phyloP scores from a whole-genome alignment of 2,888 invertebrate species.

The Trichacis sp. region DNA sequence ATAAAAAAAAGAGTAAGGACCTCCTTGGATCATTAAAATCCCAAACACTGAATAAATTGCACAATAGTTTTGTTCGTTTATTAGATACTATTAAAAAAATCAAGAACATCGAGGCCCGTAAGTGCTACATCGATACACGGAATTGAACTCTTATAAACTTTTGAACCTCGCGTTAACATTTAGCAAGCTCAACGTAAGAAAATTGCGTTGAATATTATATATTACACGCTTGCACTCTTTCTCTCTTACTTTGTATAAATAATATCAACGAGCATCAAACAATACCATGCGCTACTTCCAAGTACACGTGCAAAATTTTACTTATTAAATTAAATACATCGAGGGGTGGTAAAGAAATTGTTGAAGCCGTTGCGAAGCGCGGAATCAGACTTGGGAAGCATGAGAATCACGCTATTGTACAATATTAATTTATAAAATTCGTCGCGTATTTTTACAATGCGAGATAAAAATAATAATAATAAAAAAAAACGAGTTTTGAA shows the following conservation, averaged over 20 bases:
- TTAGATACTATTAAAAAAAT: constrained; percentile 6
- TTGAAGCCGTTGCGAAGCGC: no score
- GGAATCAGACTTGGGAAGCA: neutral
- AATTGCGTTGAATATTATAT: constrained; percentile 49
- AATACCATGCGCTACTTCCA: neutral
- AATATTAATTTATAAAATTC: neutral
- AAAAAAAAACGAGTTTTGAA: neutral
- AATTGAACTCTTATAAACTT: constrained; percentile 20
- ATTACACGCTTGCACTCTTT: constrained; percentile 12
- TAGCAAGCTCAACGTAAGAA: constrained; percentile 46
- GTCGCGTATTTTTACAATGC: neutral
- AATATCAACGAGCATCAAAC: constrained; percentile 6
- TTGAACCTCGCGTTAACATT: constrained; percentile 40
- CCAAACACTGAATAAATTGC: constrained; percentile 12
- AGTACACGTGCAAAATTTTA: neutral
- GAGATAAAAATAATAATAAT: no score
- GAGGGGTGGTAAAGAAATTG: no score
- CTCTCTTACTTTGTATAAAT: constrained; percentile 2
- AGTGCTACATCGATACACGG: constrained; percentile 6
- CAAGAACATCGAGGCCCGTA: no score
- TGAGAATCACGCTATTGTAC: no score
- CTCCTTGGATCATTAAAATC: no score
- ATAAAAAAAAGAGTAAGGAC: no score
- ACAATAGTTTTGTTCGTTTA: constrained; percentile 11
- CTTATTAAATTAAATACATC: neutral